These are phyloP conservation scores for Mamestra configurata DNA, from an alignment of 1,140 invertebrate species.

Conservation along the genomic window DNA sequence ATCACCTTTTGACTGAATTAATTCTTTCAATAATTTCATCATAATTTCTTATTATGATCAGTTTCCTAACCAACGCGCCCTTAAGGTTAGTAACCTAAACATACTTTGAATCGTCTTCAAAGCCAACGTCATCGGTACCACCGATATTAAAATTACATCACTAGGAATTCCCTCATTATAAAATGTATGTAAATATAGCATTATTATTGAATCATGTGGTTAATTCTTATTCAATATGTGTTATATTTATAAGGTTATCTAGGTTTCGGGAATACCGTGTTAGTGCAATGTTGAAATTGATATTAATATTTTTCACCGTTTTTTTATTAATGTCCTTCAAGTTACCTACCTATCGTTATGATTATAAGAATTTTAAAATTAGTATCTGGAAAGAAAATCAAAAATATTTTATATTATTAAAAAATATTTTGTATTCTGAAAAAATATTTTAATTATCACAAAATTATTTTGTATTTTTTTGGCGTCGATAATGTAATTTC, in stretches of 20 bases:
- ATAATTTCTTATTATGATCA: not conserved
- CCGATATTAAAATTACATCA: not conserved
- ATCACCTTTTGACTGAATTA: too few species aligned
- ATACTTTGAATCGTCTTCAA: not conserved
- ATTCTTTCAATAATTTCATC: too few species aligned
- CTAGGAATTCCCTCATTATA: conserved; percentile 2
- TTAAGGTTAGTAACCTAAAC: not conserved
- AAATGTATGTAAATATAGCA: not conserved
- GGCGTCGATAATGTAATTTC: too few species aligned
- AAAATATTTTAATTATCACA: too few species aligned
- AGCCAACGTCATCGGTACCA: not conserved
- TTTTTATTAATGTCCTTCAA: not conserved
- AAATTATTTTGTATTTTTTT: too few species aligned
- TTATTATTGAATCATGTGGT: not conserved
- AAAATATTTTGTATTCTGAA: too few species aligned
- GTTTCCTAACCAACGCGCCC: too few species aligned
- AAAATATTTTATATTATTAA: too few species aligned
- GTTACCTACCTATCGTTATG: too few species aligned
- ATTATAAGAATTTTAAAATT: too few species aligned
- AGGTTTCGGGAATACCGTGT: not conserved
- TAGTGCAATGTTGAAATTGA: not conserved
- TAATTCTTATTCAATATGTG: not conserved
- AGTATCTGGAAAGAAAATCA: too few species aligned
- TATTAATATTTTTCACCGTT: not conserved
- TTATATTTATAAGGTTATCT: not conserved